Base-by-base conservation (phyloP, 2,888 invertebrate genomes). In the Beris chalybata region DNA sequence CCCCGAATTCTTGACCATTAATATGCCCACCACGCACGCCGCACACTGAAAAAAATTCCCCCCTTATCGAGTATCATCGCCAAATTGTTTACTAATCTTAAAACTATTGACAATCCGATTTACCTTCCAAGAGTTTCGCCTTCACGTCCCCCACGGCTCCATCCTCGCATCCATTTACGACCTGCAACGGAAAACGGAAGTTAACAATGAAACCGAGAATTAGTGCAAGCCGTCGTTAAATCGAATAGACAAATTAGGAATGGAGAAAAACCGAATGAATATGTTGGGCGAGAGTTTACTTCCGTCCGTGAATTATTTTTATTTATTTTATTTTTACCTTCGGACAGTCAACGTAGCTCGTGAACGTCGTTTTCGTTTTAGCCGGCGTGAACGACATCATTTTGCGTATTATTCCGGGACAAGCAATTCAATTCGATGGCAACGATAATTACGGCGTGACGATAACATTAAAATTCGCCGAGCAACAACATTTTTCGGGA, bases 91-190 rank as follows among this genome's bases (percentile, higher is more conserved):
- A 56, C 43, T 43, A 43, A 15, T 56, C n/a, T 11, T 13, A 54
- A 48, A n/a, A 31, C 31, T 56, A 43, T 43, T 22, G 22, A 22
- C 44, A 43, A 13, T 15, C 1, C 13, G 7, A 30, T 53, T 59
- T 61, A 70, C 70, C 70, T 57, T 65, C 47, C 50, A 71, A 56
- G 9, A 71, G 45, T 67, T 71, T 71, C 31, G 70, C 69, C 53
- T 68, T 69, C 15, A 70, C 53, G 57, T 64, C 67, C 9, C 55
- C 68, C 31, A 67, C 65, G 11, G 65, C 38, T 29, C 53, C 65
- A 59, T 69, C 65, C 30, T 71, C 70, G 55, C 65, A 69, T 63
- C 70, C 67, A 68, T 71, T 71, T 55, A 70, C 64, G 61, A 68
- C 68, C 70, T 71, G 64, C 11, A 64, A 69, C 64, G 53, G 22